These are phyloP conservation scores for Verasper variegatus DNA, from an alignment of 2,113 vertebrate species.

Conservation along the genomic window DNA sequence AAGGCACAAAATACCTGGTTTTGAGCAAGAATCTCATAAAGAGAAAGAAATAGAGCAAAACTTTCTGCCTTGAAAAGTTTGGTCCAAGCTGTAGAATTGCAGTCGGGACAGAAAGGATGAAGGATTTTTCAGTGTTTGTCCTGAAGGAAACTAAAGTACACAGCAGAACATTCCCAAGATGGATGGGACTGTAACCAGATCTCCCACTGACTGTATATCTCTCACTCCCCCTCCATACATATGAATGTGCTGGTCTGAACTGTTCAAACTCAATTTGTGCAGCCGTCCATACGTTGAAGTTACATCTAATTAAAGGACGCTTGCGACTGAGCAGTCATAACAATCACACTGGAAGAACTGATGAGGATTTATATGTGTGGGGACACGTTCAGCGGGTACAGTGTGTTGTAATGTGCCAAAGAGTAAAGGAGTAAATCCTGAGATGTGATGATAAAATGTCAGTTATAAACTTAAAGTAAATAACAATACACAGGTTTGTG, in stretches of 20 bases:
- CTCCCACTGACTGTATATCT: conserved; percentile 3
- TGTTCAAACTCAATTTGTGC: background rate
- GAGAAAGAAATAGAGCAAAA: background rate
- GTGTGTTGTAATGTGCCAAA: no score
- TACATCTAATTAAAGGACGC: background rate
- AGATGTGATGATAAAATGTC: no score
- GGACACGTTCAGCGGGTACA: no score
- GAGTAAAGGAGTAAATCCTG: no score
- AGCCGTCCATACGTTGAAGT: background rate
- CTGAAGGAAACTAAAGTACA: conserved; percentile 36
- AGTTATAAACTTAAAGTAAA: background rate
- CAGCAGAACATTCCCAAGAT: conserved; percentile 54
- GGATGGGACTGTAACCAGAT: conserved; percentile 45
- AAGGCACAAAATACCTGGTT: background rate
- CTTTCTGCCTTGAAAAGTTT: background rate
- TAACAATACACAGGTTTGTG: background rate
- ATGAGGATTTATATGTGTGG: no score
- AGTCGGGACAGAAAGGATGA: conserved; percentile 1
- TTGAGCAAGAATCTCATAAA: no score
- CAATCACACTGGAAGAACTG: no score
- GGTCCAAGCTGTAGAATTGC: background rate
- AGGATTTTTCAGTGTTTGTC: conserved; percentile 25
- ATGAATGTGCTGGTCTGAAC: background rate
- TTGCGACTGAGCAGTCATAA: background rate
- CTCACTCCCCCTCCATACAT: background rate